These are phyloP conservation scores for Thinocorus orbignyianus DNA, from an alignment of 2,113 vertebrate species.

Conservation along the genomic window DNA sequence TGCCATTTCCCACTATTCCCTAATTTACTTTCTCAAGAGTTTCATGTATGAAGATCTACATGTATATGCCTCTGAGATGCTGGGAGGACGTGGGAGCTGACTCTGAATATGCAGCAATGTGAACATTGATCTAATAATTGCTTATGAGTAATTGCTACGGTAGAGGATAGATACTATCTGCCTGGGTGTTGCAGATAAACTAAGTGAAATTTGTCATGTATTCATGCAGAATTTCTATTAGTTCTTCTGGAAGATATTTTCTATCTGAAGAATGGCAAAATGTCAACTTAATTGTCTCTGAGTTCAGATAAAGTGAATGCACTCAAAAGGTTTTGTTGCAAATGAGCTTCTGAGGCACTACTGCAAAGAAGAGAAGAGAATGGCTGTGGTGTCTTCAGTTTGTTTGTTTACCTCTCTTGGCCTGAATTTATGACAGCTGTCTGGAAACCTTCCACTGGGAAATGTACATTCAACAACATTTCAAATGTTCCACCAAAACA, in stretches of 20 bases:
- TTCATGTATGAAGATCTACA: neutral
- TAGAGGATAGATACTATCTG: neutral
- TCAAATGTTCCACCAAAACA: constrained; percentile 63
- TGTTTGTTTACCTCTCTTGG: constrained; percentile 38
- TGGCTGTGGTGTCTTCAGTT: neutral
- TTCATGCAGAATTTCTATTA: neutral
- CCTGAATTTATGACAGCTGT: constrained; percentile 58
- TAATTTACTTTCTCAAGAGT: neutral
- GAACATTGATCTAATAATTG: neutral
- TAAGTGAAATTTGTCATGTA: neutral
- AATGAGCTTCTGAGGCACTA: constrained; percentile 24
- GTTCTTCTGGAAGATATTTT: neutral
- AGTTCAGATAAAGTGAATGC: neutral
- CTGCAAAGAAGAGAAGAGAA: constrained; percentile 10
- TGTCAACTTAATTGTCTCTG: neutral
- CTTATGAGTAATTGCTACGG: neutral
- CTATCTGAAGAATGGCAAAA: neutral
- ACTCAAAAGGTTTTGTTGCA: neutral
- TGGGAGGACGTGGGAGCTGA: neutral
- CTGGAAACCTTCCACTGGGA: constrained; percentile 47
- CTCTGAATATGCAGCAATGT: neutral
- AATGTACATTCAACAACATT: constrained; percentile 29
- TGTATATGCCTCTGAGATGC: neutral
- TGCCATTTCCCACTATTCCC: neutral
- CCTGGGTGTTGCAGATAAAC: neutral